Evolutionary conservation across 2,888 invertebrate genomes (phyloP).

Genomic region (Girardia tigrina): DNA sequence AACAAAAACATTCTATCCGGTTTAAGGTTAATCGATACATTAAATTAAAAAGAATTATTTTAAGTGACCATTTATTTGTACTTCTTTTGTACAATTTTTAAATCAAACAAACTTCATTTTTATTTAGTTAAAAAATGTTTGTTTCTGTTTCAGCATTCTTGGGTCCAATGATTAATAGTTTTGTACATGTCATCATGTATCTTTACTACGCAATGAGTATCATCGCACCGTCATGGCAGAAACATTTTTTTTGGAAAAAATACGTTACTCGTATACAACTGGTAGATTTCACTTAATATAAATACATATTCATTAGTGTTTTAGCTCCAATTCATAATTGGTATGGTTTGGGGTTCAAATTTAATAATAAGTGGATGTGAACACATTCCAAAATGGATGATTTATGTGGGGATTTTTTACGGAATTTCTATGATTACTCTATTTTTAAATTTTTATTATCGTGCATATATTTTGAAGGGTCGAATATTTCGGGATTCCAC

Average conservation of each 20-base stretch:
- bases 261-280: constrained; percentile 49
- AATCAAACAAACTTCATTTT: constrained; percentile 57
- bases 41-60: too few species aligned
- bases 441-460: constrained; percentile 81
- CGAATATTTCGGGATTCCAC: not conserved
- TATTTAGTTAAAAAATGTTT: not conserved
- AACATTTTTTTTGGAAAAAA: constrained; percentile 50
- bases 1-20: too few species aligned
- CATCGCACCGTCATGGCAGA: constrained; percentile 47
- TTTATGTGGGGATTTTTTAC: constrained; percentile 56
- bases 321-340: constrained; percentile 44
- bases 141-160: constrained; percentile 41
- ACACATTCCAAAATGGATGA: constrained; percentile 44
- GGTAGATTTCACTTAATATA: constrained; percentile 40
- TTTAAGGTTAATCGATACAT: too few species aligned
- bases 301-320: not conserved
- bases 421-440: constrained; percentile 86
- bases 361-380: constrained; percentile 42
- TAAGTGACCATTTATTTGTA: too few species aligned
- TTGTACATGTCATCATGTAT: constrained; percentile 50
- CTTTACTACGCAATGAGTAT: constrained; percentile 48
- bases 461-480: constrained; percentile 57
- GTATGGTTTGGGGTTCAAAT: constrained; percentile 46
- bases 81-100: constrained; percentile 84
- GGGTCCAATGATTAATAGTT: constrained; percentile 49